A percentile compares a stretch with the other conserved stretches of the same genome.
phyloP scores from a whole-genome alignment of 2,113 vertebrate species.

The Probosciger aterrimus region DNA sequence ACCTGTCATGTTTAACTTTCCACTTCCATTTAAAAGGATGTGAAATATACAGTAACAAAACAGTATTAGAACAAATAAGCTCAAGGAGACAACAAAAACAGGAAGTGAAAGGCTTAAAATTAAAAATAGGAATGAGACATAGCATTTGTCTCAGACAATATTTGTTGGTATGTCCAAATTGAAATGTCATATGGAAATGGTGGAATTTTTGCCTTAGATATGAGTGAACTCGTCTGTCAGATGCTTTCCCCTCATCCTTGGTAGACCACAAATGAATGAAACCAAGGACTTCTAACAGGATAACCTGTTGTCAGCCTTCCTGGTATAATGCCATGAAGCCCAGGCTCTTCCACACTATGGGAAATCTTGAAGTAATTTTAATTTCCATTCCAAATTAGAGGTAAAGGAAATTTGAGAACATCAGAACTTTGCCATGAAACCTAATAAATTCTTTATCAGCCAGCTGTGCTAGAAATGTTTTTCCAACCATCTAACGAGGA shows the following conservation, averaged over 20 bases:
- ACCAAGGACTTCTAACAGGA: not conserved
- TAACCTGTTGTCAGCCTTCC: not conserved
- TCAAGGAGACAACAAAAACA: not conserved
- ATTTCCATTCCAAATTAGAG: not conserved
- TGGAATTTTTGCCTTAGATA: not conserved
- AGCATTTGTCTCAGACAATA: not conserved
- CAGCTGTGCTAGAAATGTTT: not conserved
- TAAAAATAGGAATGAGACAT: not conserved
- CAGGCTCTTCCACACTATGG: not conserved
- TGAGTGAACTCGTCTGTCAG: not conserved
- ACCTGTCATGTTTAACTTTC: not conserved
- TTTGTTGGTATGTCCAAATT: not conserved
- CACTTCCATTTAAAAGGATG: not conserved
- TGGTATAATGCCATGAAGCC: not conserved
- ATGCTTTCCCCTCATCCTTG: not conserved
- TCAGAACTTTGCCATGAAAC: not conserved
- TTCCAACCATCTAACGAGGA: not conserved
- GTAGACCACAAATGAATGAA: not conserved
- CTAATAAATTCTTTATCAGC: not conserved
- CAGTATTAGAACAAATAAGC: not conserved
- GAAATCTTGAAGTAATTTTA: not conserved
- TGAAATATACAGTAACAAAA: not conserved
- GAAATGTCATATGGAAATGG: not conserved
- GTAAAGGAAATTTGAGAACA: not conserved
- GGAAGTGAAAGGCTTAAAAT: constrained; percentile 27